phyloP scores from a whole-genome alignment of 2,888 invertebrate genomes.

The Pediacus dermestoides region DNA sequence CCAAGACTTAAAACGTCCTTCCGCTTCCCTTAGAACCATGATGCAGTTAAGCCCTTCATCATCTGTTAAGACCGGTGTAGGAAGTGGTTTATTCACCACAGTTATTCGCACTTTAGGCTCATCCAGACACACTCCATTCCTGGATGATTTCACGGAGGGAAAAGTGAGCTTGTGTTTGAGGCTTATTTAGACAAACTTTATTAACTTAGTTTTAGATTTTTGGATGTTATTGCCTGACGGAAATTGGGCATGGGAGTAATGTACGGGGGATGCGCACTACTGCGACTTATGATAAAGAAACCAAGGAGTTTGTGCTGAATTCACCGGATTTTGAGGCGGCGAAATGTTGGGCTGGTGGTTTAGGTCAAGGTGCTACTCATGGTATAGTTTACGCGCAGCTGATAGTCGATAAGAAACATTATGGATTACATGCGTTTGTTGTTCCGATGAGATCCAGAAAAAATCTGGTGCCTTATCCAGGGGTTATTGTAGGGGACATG shows the following conservation, averaged over 20 bases:
- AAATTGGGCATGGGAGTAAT: conserved; percentile 88
- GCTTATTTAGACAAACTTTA: too few relatives aligned
- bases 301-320: conserved; percentile 68
- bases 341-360: conserved; percentile 81
- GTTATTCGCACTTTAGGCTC: conserved; percentile 64
- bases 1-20: too few relatives aligned
- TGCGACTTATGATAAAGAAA: conserved; percentile 73
- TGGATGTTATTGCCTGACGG: conserved; percentile 83
- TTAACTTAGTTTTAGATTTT: conserved; percentile 53
- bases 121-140: conserved; percentile 57
- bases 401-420: conserved; percentile 70
- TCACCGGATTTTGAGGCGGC: conserved; percentile 75
- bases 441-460: conserved; percentile 76
- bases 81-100: conserved; percentile 61
- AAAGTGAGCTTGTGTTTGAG: conserved; percentile 39
- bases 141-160: conserved; percentile 48
- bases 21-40: too few relatives aligned
- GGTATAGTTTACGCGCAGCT: conserved; percentile 86
- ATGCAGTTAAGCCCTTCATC: conserved; percentile 61
- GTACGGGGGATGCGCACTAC: conserved; percentile 82
- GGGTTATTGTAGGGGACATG: conserved; percentile 85
- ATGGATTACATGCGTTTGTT: conserved; percentile 84
- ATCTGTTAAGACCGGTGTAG: conserved; percentile 63
- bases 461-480: conserved; percentile 69
- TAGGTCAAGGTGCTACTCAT: conserved; percentile 81